phyloP scores from a whole-genome alignment of 2,113 vertebrate species.

The Himantopus leucocephalus region DNA sequence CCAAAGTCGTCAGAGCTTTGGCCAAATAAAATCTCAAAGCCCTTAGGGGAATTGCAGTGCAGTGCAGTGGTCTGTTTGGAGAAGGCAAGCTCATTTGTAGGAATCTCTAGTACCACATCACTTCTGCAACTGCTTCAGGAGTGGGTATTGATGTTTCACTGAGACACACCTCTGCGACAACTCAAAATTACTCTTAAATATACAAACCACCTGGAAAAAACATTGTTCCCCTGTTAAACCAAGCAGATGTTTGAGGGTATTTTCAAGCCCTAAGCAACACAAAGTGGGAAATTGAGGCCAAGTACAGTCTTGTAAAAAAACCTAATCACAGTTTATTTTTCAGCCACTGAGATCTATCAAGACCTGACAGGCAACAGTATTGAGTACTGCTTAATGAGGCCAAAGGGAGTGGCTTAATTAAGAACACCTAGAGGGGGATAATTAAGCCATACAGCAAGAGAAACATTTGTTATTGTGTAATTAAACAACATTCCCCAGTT shows the following conservation, averaged over 20 bases:
- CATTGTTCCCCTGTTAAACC: neutral
- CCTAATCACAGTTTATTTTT: neutral
- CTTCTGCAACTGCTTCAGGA: neutral
- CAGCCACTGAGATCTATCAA: neutral
- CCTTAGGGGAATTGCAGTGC: neutral
- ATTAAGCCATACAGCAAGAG: neutral
- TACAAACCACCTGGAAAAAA: neutral
- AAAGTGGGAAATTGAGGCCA: neutral
- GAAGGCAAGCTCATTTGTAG: neutral
- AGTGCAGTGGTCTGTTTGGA: neutral
- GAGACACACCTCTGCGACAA: neutral
- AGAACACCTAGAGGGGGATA: neutral
- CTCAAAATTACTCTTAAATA: neutral
- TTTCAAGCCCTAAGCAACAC: constrained; percentile 6
- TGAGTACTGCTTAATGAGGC: neutral
- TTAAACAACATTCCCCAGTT: neutral
- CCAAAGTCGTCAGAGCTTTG: neutral
- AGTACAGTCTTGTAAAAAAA: neutral
- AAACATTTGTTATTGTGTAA: neutral
- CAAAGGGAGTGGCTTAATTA: constrained; percentile 29
- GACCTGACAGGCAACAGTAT: neutral
- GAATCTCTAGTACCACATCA: neutral
- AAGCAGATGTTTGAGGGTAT: neutral
- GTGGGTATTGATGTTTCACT: neutral
- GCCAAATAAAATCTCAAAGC: neutral